phyloP scores from a whole-genome alignment of 2,888 invertebrate genomes.

The Euclidia mi region DNA sequence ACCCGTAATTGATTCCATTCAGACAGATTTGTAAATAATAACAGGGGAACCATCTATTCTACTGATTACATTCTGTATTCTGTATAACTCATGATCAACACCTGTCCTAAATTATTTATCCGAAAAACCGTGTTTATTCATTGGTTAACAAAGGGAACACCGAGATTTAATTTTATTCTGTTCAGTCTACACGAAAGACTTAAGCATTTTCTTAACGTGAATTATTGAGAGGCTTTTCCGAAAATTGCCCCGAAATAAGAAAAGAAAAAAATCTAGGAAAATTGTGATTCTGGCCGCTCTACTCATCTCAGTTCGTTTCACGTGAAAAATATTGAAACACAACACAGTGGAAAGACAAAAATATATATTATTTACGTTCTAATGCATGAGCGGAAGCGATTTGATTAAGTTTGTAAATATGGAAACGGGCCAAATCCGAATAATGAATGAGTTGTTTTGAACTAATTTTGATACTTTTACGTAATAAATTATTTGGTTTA shows the following conservation, averaged over 20 bases:
- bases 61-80: constrained; percentile 40
- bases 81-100: constrained; percentile 34
- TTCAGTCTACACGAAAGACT: constrained; percentile 21
- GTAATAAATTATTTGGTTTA: constrained; percentile 47
- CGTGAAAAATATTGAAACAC: constrained; percentile 79
- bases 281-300: constrained; percentile 67
- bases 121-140: constrained; percentile 35
- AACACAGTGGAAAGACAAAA: constrained; percentile 59
- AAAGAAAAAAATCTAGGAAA: constrained; percentile 58
- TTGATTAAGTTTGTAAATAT: constrained; percentile 41
- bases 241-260: constrained; percentile 62
- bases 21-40: constrained; percentile 4
- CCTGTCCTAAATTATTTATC: constrained; percentile 35
- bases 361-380: constrained; percentile 59
- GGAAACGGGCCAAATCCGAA: constrained; percentile 40
- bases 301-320: constrained; percentile 70
- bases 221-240: constrained; percentile 59
- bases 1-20: background rate
- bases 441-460: constrained; percentile 54
- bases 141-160: constrained; percentile 32
- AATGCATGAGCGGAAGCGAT: constrained; percentile 53
- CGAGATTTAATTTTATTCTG: constrained; percentile 35
- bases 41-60: constrained; percentile 25
- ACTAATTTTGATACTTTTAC: constrained; percentile 38
- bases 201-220: constrained; percentile 51